Conservation (phyloP, 2,113 vertebrate species). For the Chionomys nivalis region DNA sequence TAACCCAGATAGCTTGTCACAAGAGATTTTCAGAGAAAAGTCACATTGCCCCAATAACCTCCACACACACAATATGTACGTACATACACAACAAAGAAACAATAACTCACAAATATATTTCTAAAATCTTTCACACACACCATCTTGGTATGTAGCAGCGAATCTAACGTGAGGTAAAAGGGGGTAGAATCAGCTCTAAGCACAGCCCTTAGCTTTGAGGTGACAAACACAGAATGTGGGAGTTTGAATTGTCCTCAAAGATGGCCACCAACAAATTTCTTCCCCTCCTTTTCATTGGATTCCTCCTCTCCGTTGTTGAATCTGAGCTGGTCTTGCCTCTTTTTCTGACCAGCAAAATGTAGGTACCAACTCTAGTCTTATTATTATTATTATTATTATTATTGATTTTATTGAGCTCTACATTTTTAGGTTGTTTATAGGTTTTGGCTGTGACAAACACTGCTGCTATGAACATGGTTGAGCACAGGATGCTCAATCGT, state of each 20-base stretch:
- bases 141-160: not conserved
- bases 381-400: too few species aligned
- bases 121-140: conserved; percentile 11
- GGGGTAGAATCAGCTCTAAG: not conserved
- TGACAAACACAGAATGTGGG: not conserved
- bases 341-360: not conserved
- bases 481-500: too few species aligned
- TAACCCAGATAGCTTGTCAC: conserved; percentile 39
- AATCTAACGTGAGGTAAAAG: not conserved
- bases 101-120: not conserved
- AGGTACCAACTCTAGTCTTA: not conserved
- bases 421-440: too few species aligned
- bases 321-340: not conserved
- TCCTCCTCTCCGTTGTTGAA: not conserved
- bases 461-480: too few species aligned
- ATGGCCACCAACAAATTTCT: not conserved
- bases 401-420: too few species aligned
- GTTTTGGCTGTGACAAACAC: too few species aligned
- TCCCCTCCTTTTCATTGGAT: not conserved
- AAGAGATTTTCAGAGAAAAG: conserved; percentile 45
- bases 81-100: not conserved
- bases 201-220: not conserved
- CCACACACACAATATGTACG: not conserved
- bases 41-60: conserved; percentile 17
- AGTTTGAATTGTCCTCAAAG: not conserved